Conservation (phyloP, 2,113 vertebrate genomes). For the Rhinopomastus cyanomelas region DNA sequence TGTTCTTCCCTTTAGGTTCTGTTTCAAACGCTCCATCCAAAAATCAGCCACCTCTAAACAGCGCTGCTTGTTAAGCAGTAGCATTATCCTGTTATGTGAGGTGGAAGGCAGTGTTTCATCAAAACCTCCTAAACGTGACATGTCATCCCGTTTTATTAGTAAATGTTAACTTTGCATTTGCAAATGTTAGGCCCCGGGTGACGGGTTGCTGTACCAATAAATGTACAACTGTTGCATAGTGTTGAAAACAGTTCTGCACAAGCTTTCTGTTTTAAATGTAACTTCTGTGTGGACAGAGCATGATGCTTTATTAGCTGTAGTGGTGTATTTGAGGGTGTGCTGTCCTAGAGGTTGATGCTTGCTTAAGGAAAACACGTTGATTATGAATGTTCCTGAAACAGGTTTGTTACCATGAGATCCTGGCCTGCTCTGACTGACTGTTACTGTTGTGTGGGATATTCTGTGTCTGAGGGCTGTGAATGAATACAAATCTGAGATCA, state of each 20-base stretch:
- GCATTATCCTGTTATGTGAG: rapidly evolving
- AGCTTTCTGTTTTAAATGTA: neutral
- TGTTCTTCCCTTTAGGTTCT: neutral
- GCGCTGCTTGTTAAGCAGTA: neutral
- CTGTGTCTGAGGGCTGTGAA: neutral
- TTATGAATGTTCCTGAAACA: neutral
- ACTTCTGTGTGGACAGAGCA: neutral
- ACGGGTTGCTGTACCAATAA: neutral
- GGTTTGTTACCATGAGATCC: neutral
- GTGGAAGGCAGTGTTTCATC: neutral
- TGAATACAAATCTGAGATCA: neutral
- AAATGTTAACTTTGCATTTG: neutral
- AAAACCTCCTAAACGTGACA: neutral
- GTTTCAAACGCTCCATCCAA: neutral
- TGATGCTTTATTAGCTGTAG: neutral
- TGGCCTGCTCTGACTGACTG: neutral
- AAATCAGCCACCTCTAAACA: neutral
- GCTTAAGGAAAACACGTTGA: neutral
- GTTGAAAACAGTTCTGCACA: neutral
- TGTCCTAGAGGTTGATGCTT: neutral
- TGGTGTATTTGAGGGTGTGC: neutral
- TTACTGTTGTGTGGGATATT: neutral
- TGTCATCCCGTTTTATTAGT: neutral
- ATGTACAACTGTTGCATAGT: neutral
- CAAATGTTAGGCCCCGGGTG: neutral